Conservation (phyloP, 2,888 invertebrate genomes). For the Petrolisthes cinctipes region DNA sequence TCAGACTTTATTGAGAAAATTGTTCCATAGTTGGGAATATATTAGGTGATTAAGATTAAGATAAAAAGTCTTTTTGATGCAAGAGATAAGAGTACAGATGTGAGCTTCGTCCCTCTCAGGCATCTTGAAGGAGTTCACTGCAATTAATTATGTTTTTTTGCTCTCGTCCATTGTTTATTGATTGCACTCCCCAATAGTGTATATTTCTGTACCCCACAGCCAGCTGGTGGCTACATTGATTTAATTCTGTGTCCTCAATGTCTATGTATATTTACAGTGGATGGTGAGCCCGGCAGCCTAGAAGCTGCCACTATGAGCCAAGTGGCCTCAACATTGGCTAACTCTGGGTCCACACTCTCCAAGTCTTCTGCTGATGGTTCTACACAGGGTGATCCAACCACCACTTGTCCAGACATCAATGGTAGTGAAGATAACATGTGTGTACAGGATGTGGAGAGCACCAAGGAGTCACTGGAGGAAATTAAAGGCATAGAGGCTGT, state of each 20-base stretch:
- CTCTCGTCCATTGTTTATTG: too few relatives aligned
- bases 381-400: neutral
- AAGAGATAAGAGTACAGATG: neutral
- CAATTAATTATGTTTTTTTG: too few relatives aligned
- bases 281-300: constrained; percentile 41
- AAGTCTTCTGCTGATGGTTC: constrained; percentile 23
- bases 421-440: constrained; percentile 57
- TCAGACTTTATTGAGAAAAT: neutral
- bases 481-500: neutral
- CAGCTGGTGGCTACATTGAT: neutral
- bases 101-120: neutral
- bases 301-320: constrained; percentile 35
- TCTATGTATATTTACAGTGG: constrained; percentile 18
- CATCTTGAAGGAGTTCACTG: too few relatives aligned
- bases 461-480: constrained; percentile 1
- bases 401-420: neutral
- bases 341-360: constrained; percentile 27
- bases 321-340: constrained; percentile 26
- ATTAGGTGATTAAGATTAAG: neutral
- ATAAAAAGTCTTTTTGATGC: too few relatives aligned
- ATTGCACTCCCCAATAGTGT: too few relatives aligned
- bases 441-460: constrained; percentile 15
- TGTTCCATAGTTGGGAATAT: neutral
- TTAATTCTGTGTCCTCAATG: neutral
- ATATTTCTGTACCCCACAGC: too few relatives aligned